Base-by-base conservation (phyloP, 1,140 invertebrate genomes). In the Calliphora vicina region DNA sequence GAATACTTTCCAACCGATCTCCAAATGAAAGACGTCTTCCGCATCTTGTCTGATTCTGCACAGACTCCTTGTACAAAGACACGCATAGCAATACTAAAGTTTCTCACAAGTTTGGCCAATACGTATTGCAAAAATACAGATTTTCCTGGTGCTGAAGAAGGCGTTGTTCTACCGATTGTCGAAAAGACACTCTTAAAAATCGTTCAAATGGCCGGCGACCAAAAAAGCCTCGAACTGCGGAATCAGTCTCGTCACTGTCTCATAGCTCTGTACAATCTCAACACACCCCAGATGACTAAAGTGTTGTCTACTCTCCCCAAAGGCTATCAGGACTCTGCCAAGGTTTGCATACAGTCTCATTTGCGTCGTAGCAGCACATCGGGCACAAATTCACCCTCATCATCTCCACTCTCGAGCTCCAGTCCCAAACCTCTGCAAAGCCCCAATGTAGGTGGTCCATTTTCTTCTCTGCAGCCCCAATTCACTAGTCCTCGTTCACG, bases 51-150 rank as follows among this genome's bases (percentile, higher is more conserved):
- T 72, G 97, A 99, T 91, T 94, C 95, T 15, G 96, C 97, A 10
- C 97, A 98, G 90, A 97, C 97, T 15, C 97, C 97, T 2, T 98
- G 96, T 86, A 92, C 94, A 0, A 96, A 96, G 89, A 97, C 97
- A 29, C 96, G 96, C 90, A 92, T 94, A 83, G 94, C 95, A 27
- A 94, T 94, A 61, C 90, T 97, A 26, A 93, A 93, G 61, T 97
- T 96, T 90, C 92, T 97, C 25, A 94, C 93, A 1, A 93, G 95
- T 85, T 91, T 97, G 25, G 94, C 94, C 84, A 91, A 91, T 83
- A 90, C 91, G 74, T 93, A 93, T 86, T 92, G 92, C 87, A 91
- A 92, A 45, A 91, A 91, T 50, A 90, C 89, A 80, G 91, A 91
- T 17, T 89, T 93, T 67, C 91, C 92, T 10, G 74, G 74, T 2